Conservation (phyloP, 2,888 invertebrate genomes). For the Drosophila phalerata region DNA sequence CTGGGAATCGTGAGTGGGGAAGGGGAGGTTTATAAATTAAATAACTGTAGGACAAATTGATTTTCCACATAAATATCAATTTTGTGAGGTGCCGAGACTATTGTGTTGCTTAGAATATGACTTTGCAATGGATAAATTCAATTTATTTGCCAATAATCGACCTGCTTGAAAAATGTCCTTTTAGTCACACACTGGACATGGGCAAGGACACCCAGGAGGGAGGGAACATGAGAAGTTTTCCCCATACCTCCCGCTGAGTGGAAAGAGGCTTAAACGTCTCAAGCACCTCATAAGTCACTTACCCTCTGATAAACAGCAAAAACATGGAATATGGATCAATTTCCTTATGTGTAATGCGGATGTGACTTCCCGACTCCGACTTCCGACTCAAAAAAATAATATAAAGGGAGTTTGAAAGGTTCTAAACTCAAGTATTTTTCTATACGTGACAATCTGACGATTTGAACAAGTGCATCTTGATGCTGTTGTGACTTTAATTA, state of each 20-base stretch:
- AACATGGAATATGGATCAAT: constrained; percentile 60
- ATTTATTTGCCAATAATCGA: constrained; percentile 76
- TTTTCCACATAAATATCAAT: constrained; percentile 68
- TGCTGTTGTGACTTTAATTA: constrained; percentile 5
- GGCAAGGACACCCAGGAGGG: not conserved
- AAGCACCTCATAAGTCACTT: constrained; percentile 74
- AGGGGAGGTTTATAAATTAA: constrained; percentile 63
- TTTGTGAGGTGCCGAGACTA: constrained; percentile 43
- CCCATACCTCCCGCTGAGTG: constrained; percentile 11
- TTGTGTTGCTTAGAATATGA: constrained; percentile 66
- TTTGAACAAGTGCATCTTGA: constrained; percentile 40
- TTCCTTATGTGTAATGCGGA: constrained; percentile 40
- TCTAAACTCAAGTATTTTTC: constrained; percentile 39
- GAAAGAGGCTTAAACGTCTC: constrained; percentile 39
- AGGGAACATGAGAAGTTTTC: not conserved
- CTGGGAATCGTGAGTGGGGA: not conserved
- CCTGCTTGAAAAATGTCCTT: constrained; percentile 56
- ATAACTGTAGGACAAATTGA: constrained; percentile 74
- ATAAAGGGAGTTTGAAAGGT: not conserved
- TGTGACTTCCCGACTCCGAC: not conserved
- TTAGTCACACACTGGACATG: constrained; percentile 50
- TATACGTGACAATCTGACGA: constrained; percentile 66
- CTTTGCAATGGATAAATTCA: constrained; percentile 59
- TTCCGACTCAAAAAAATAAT: not conserved
- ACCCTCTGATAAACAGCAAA: constrained; percentile 58